These are phyloP conservation scores for Psilopsiagon aymara DNA, from an alignment of 2,113 vertebrate genomes.

Conservation along the genomic window DNA sequence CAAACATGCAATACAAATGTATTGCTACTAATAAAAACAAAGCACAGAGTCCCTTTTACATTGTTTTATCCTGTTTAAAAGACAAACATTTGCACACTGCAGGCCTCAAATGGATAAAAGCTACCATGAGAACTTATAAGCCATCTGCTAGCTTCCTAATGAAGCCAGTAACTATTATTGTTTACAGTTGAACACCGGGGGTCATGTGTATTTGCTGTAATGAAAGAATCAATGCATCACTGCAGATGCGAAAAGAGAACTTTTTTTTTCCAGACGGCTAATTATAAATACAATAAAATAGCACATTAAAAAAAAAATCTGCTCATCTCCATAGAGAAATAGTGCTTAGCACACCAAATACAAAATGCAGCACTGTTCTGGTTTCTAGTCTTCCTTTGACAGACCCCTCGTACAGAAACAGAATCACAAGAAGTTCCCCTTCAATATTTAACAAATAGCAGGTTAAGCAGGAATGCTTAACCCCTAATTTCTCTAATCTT, in stretches of 20 bases:
- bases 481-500: conserved; percentile 28
- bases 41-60: conserved; percentile 68
- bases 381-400: conserved; percentile 29
- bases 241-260: conserved; percentile 66
- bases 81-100: conserved; percentile 75
- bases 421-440: conserved; percentile 31
- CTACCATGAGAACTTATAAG: conserved; percentile 78
- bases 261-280: conserved; percentile 68
- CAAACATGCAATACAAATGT: conserved; percentile 64
- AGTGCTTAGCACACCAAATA: conserved; percentile 54
- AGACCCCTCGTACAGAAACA: conserved; percentile 27
- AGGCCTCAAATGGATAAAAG: conserved; percentile 76
- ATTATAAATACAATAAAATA: conserved; percentile 78
- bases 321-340: conserved; percentile 67
- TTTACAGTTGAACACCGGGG: conserved; percentile 78
- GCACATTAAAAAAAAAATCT: conserved; percentile 67
- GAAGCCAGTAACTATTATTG: conserved; percentile 79
- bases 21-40: conserved; percentile 70
- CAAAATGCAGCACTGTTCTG: conserved; percentile 21
- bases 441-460: conserved; percentile 2
- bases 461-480: conserved; percentile 26
- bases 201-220: conserved; percentile 76
- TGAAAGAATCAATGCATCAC: conserved; percentile 75
- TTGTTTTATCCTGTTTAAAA: conserved; percentile 74
- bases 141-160: conserved; percentile 84